Evolutionary conservation across 2,888 invertebrate genomes (phyloP), one percentile per base, ranked within the genome.

Genomic region (Piscicola geometra): DNA sequence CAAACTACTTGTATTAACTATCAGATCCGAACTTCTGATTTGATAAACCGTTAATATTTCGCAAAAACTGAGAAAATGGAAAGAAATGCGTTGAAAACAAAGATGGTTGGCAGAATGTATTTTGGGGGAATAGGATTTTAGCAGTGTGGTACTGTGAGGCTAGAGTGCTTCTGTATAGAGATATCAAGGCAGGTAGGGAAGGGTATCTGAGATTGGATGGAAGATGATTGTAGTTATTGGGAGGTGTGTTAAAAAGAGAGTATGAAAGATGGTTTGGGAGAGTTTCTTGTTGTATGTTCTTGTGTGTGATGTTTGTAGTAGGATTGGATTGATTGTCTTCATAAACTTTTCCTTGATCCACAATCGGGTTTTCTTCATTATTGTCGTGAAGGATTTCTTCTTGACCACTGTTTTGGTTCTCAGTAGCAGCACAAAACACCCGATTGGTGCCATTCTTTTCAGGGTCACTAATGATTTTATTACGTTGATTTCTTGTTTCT

Each of bases 61-160:
- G 9, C 60, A 56, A 56, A 25, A 56, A 25, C n/a, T 56, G 60
- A 56, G 60, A 56, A 56, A 56, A 56, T 5, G 60, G 60, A 5
- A 56, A 25, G n/a, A 18, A 25, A 56, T 56, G 9, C 25, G n/a
- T 5, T 3, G 25, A 21, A 25, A 25, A 25, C 3, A 56, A 56
- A 56, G 21, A 21, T 5, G 25, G 3, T n/a, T 21, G 60, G n/a
- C 3, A 5, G 3, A 25, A 18, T 56, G 60, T 9, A 3, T 56
- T 3, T 5, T 21, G 60, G 5, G 25, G 25, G 3, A n/a, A n/a
- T 18, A 56, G n/a, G 60, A 56, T 5, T n/a, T 56, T 56, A 25
- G 60, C 60, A 3, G n/a, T 3, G n/a, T 56, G 60, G 25, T 56
- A 56, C 25, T 56, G 60, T 3, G 60, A 56, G n/a, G 60, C n/a